Conservation (phyloP, 1,140 invertebrate genomes). For the Brachionus sp. region DNA sequence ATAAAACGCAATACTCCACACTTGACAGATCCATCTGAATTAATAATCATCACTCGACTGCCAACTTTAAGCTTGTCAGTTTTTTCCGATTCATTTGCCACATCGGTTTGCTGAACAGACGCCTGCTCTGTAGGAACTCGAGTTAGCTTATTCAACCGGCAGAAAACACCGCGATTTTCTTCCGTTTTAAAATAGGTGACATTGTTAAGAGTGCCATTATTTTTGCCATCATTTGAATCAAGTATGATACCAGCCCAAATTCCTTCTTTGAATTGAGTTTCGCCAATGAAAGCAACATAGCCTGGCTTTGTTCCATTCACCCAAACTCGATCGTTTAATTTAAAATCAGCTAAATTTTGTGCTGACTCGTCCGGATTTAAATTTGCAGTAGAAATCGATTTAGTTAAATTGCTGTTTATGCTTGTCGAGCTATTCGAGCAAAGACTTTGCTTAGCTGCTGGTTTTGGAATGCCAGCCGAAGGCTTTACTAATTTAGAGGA, state of each 20-base stretch:
- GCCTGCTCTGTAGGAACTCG: constrained; percentile 62
- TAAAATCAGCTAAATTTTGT: constrained; percentile 68
- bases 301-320: constrained; percentile 91
- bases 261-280: constrained; percentile 66
- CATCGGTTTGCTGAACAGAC: constrained; percentile 32
- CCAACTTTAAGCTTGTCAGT: not conserved
- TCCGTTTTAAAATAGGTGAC: constrained; percentile 73
- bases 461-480: not conserved
- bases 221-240: constrained; percentile 58
- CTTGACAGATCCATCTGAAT: constrained; percentile 65
- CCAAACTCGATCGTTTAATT: constrained; percentile 88
- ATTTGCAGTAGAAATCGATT: not conserved
- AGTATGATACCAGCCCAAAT: constrained; percentile 60
- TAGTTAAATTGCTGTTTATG: not conserved
- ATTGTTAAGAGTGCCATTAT: constrained; percentile 60
- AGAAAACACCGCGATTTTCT: constrained; percentile 86
- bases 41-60: constrained; percentile 11
- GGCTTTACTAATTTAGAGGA: not conserved
- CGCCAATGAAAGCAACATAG: constrained; percentile 92
- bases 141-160: constrained; percentile 79
- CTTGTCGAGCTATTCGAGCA: not conserved
- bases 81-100: constrained; percentile 48
- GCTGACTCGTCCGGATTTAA: not conserved
- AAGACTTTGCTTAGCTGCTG: not conserved
- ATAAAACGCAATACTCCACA: constrained; percentile 77